These are phyloP conservation scores for Macroramphosus scolopax DNA, from an alignment of 2,797 vertebrate genomes.

Conservation along the genomic window DNA sequence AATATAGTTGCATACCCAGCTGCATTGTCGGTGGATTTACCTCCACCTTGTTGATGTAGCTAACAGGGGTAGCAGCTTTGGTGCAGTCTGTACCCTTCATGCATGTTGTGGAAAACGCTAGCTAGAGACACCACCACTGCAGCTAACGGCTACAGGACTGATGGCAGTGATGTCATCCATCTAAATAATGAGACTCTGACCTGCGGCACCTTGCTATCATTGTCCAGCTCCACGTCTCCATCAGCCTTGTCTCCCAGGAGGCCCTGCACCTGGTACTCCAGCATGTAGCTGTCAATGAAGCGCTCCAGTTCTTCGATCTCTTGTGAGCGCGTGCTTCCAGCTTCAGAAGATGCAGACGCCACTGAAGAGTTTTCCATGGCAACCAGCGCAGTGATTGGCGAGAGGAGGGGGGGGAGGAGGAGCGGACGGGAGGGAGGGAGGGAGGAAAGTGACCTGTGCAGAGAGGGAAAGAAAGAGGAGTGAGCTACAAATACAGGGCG, in stretches of 20 bases:
- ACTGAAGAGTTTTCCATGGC: slow-evolving; percentile 96
- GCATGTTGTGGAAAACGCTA: not conserved
- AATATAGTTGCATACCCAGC: too few species aligned
- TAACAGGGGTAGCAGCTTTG: too few species aligned
- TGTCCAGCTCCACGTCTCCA: slow-evolving; percentile 83
- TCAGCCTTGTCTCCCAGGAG: slow-evolving; percentile 90
- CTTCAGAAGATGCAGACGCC: slow-evolving; percentile 94
- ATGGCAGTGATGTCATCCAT: not conserved
- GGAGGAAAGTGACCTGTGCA: slow-evolving; percentile 55
- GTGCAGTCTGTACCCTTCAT: too few species aligned
- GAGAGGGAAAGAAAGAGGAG: slow-evolving; percentile 14
- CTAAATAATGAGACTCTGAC: slow-evolving; percentile 62
- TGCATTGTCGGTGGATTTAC: too few species aligned
- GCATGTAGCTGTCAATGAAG: slow-evolving; percentile 97
- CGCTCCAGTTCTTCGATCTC: slow-evolving; percentile 97
- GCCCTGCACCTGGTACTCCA: slow-evolving; percentile 98
- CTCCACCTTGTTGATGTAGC: too few species aligned
- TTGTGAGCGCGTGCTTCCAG: slow-evolving; percentile 95
- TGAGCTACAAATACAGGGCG: not conserved
- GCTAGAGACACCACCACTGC: not conserved
- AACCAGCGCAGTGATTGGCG: slow-evolving; percentile 38
- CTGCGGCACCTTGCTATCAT: slow-evolving; percentile 76
- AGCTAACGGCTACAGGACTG: not conserved
- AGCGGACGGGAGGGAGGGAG: too few species aligned
- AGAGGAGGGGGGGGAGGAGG: slow-evolving; percentile 32